Evolutionary conservation across 2,797 vertebrate genomes (phyloP).

Genomic region (Psittacula derbiana): DNA sequence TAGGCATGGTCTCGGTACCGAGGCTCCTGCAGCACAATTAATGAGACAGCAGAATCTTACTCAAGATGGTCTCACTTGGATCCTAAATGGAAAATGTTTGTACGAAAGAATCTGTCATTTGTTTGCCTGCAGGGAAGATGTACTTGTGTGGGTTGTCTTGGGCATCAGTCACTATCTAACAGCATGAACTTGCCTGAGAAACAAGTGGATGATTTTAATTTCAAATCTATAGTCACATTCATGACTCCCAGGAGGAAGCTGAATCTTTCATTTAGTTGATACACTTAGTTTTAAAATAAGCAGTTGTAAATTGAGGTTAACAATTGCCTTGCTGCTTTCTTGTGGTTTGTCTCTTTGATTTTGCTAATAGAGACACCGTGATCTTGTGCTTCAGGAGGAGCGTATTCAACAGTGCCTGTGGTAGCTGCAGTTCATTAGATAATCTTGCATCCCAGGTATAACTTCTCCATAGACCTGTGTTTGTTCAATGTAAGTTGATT

Average conservation of each 20-base stretch:
- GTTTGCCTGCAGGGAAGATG: background rate
- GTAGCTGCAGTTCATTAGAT: background rate
- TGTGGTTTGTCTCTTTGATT: background rate
- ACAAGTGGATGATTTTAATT: background rate
- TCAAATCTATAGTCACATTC: background rate
- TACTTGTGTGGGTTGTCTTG: background rate
- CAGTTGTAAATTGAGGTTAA: background rate
- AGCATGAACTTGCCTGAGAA: background rate
- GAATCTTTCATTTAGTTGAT: background rate
- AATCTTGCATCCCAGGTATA: background rate
- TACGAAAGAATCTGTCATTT: background rate
- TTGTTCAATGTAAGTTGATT: background rate
- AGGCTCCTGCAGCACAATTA: background rate
- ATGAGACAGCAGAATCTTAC: no score
- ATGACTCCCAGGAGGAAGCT: background rate
- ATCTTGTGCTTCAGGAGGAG: background rate
- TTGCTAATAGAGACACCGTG: background rate
- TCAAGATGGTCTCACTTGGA: background rate
- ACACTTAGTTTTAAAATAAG: background rate
- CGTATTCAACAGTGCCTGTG: background rate
- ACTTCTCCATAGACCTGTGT: background rate
- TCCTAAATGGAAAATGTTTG: background rate
- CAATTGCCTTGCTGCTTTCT: background rate
- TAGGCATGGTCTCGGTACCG: background rate
- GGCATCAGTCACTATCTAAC: background rate